Base-by-base conservation (phyloP, 2,888 invertebrate species). In the Euplexia lucipara region DNA sequence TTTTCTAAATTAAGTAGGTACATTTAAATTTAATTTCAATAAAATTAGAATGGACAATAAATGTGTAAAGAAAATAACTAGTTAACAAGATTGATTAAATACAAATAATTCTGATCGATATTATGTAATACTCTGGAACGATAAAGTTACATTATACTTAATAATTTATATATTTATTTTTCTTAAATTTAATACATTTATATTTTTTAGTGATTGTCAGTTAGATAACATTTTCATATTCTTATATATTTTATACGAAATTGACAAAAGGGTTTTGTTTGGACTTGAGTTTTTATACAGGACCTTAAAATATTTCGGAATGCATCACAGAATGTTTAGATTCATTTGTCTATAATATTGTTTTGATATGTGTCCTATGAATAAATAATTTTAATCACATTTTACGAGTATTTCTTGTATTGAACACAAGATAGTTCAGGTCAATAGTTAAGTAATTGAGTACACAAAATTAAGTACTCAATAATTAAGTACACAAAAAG, bases 31-130 rank as follows among this genome's bases (percentile, higher is more conserved):
- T 30, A 44, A 58, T 34, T 56, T 59, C 39, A 66, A 60, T 72
- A 53, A 72, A 52, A 66, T 68, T 76, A 71, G 60, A 76, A 75
- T 77, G 68, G 63, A 66, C 57, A 67, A 63, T 64, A 70, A 68
- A 69, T 56, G 41, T 61, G 26, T 67, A 53, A 56, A 53, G 35
- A 34, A 74, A 39, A 58, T 56, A 54, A 61, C 22, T 64, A 51
- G 48, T 44, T 59, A 74, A 63, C 63, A 59, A 60, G 44, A 51
- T 60, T 32, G 41, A 64, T 61, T 59, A 41, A 56, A 49, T 59
- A 77, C 51, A 63, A 67, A 62, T 57, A 65, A 65, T 48, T 75
- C 48, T 64, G 47, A 58, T 71, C 62, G 16, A 53, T 65, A 54
- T 68, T 63, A 59, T 35, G 4, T 51, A 73, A 69, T 63, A 63